phyloP scores from a whole-genome alignment of 2,797 vertebrate genomes.

The Rhadinocentrus ornatus region DNA sequence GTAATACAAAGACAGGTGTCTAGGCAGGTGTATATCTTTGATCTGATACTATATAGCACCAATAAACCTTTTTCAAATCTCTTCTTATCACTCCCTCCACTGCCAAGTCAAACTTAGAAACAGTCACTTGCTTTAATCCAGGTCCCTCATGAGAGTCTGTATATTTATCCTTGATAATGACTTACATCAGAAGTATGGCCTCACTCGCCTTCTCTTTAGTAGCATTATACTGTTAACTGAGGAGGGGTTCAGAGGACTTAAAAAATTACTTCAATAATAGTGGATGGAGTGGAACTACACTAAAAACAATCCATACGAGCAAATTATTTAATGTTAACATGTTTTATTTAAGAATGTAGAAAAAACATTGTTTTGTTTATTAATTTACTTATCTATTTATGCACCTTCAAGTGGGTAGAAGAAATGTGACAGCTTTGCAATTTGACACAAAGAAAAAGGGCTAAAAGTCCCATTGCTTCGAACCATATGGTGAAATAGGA shows the following conservation, averaged over 20 bases:
- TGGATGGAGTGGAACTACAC: slow-evolving; percentile 36
- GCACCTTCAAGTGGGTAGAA: too few species aligned
- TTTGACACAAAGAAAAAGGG: not conserved
- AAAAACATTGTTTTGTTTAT: not conserved
- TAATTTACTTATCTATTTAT: too few species aligned
- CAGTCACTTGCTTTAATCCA: slow-evolving; percentile 67
- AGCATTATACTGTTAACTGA: slow-evolving; percentile 49
- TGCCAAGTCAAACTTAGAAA: slow-evolving; percentile 66
- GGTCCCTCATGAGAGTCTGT: slow-evolving; percentile 53
- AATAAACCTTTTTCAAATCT: slow-evolving; percentile 42
- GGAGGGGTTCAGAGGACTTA: slow-evolving; percentile 30
- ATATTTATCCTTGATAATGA: slow-evolving; percentile 78
- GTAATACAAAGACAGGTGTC: not conserved
- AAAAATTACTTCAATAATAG: slow-evolving; percentile 56
- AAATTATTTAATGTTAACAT: slow-evolving; percentile 2
- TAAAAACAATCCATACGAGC: slow-evolving; percentile 30
- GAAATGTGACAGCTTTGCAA: not conserved
- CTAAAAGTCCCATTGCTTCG: not conserved
- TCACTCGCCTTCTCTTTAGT: slow-evolving; percentile 46
- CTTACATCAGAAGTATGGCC: slow-evolving; percentile 68
- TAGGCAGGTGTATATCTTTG: not conserved
- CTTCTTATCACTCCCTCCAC: slow-evolving; percentile 10
- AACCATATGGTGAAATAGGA: not conserved
- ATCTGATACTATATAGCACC: slow-evolving; percentile 23
- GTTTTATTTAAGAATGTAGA: not conserved